A percentile compares a stretch with the other conserved stretches of the same genome.
Conservation (phyloP, 2,888 invertebrate genomes). For the Timema podura region DNA sequence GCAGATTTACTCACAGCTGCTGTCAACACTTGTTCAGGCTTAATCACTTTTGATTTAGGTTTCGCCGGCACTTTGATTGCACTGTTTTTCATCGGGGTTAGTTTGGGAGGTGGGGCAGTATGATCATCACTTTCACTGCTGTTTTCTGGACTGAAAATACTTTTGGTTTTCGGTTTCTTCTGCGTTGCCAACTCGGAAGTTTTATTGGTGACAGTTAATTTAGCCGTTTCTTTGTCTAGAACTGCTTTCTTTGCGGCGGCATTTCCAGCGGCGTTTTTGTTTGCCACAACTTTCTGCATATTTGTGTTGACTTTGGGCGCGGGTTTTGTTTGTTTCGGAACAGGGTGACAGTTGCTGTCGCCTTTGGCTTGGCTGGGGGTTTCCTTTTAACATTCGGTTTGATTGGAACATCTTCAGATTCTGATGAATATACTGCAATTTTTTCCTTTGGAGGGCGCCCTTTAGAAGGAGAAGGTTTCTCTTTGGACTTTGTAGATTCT, state of each 20-base stretch:
- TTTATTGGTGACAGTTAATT: conserved; percentile 34
- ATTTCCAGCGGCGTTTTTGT: conserved; percentile 39
- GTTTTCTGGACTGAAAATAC: conserved; percentile 79
- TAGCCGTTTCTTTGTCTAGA: conserved; percentile 32
- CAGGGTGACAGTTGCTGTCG: conserved; percentile 56
- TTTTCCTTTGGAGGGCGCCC: conserved; percentile 42
- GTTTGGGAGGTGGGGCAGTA: conserved; percentile 45
- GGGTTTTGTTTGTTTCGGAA: conserved; percentile 48
- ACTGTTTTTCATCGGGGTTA: conserved; percentile 44
- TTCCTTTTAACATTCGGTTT: conserved; percentile 50
- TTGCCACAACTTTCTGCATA: conserved; percentile 36
- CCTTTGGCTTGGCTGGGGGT: conserved; percentile 58
- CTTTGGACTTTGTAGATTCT: background rate
- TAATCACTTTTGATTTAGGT: conserved; percentile 35
- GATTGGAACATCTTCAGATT: conserved; percentile 50
- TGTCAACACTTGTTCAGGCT: conserved; percentile 19
- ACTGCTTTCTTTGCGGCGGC: conserved; percentile 36
- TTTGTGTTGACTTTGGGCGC: conserved; percentile 43
- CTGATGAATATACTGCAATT: conserved; percentile 53
- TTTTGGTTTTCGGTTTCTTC: conserved; percentile 61
- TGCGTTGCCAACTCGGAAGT: conserved; percentile 36
- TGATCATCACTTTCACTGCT: conserved; percentile 58
- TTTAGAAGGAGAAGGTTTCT: conserved; percentile 26
- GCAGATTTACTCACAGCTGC: conserved; percentile 33
- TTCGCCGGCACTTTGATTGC: conserved; percentile 38